These are phyloP conservation scores for Simalia tracyae DNA, from an alignment of 2,797 vertebrate species.

Conservation along the genomic window DNA sequence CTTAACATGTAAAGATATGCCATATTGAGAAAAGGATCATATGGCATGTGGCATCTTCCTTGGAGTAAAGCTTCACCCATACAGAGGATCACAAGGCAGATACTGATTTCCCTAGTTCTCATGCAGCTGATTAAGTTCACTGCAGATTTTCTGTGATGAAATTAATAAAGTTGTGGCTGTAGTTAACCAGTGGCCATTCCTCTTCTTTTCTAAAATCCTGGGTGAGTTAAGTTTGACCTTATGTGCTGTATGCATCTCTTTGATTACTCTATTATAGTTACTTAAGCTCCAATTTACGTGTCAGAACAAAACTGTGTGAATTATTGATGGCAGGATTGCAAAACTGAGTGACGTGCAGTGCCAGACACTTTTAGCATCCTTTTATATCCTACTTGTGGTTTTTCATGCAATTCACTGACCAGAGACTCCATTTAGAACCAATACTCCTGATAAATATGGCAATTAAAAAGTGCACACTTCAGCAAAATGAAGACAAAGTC, in stretches of 20 bases:
- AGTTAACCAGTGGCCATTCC: not conserved
- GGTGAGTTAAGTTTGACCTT: not conserved
- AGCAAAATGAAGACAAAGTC: conserved; percentile 33
- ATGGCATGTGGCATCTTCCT: not conserved
- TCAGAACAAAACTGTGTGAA: conserved; percentile 11
- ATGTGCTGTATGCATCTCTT: not conserved
- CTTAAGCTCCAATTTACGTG: conserved; percentile 9
- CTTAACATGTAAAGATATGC: not conserved
- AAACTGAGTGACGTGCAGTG: not conserved
- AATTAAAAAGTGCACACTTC: conserved; percentile 3
- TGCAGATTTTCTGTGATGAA: not conserved
- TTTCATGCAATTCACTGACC: conserved; percentile 34
- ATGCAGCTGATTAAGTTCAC: not conserved
- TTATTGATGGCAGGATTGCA: not conserved
- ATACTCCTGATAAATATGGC: conserved; percentile 5
- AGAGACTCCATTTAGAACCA: not conserved
- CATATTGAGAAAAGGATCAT: not conserved
- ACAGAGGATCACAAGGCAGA: not conserved
- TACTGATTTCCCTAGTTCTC: not conserved
- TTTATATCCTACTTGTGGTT: conserved; percentile 24
- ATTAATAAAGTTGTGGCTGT: not conserved
- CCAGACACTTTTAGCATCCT: conserved; percentile 6
- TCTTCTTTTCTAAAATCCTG: not conserved
- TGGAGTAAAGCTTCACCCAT: not conserved
- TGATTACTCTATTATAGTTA: not conserved